phyloP scores from a whole-genome alignment of 2,113 vertebrate species.

The Brevimyrus niger region DNA sequence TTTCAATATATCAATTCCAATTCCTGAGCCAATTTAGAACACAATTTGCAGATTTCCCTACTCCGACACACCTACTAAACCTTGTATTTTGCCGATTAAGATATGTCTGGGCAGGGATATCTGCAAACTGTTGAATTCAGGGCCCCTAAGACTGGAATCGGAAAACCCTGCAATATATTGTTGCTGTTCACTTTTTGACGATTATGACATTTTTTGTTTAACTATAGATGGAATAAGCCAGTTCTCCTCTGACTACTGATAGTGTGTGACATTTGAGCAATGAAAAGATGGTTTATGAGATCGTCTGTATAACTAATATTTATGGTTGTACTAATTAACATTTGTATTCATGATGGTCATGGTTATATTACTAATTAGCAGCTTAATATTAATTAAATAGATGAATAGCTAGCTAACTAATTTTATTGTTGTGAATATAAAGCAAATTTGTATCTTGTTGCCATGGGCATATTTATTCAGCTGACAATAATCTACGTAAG shows the following conservation, averaged over 20 bases:
- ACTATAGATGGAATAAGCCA: background rate
- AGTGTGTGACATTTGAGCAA: background rate
- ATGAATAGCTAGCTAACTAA: background rate
- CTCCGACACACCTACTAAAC: background rate
- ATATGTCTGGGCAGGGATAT: background rate
- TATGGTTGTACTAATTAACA: background rate
- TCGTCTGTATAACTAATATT: background rate
- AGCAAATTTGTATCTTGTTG: background rate
- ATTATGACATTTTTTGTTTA: background rate
- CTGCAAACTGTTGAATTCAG: background rate
- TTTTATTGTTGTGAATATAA: background rate
- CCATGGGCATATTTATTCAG: background rate
- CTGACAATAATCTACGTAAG: background rate
- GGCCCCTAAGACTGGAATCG: background rate
- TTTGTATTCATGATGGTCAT: background rate
- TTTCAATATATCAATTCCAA: background rate
- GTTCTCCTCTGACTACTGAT: background rate
- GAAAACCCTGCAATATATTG: background rate
- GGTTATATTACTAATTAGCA: background rate
- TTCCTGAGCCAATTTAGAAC: background rate
- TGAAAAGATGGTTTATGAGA: background rate
- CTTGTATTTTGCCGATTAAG: background rate
- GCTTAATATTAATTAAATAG: background rate
- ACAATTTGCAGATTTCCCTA: background rate
- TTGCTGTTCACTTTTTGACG: background rate